Base-by-base conservation (phyloP, 1,140 invertebrate genomes). In the Venturia canescens region DNA sequence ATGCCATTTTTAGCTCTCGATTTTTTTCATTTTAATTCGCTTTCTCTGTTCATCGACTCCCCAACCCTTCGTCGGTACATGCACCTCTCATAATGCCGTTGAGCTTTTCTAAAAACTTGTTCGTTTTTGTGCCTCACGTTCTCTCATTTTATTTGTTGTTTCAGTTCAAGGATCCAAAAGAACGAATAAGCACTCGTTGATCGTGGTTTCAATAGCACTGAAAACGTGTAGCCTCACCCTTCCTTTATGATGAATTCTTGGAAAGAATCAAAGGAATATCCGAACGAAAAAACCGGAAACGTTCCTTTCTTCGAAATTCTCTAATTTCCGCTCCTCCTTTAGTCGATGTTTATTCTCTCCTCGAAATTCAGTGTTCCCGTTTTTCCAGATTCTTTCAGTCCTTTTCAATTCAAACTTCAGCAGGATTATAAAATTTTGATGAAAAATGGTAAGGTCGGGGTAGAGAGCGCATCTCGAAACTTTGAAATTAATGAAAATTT, bases 291-390 rank as follows among this genome's bases (percentile, higher is more conserved):
- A 34, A 34, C 31, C 31, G 31, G 31, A 34, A 34, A 34, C 31
- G 7, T 83, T 66, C 69, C 71, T 79, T 84, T 86, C 84, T 70
- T 82, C 53, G 80, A 80, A 85, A 86, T 84, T 80, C 81, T 83
- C 48, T 83, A 82, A 84, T 84, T 84, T 82, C 70, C 63, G 15
- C 13, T 3, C 26, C 26, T 69, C 82, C 69, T 81, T 84, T 83
- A 63, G 85, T 87, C 86, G 86, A 87, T 7, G 86, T 85, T 83
- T 80, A 81, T 80, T 77, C 63, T 31, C 76, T 29, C 74, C 72
- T 60, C 31, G 50, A 13, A 34, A 34, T 34, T 34, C 7, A 34
- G 7, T 34, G 31, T 34, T 34, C 31, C 31, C 31, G 7, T 34
- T 34, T 3, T 34, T 34, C n/a, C 21, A 3, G 23, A 27, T n/a